Evolutionary conservation across 2,797 vertebrate species (phyloP).

Genomic region (Adelosebastes latens): DNA sequence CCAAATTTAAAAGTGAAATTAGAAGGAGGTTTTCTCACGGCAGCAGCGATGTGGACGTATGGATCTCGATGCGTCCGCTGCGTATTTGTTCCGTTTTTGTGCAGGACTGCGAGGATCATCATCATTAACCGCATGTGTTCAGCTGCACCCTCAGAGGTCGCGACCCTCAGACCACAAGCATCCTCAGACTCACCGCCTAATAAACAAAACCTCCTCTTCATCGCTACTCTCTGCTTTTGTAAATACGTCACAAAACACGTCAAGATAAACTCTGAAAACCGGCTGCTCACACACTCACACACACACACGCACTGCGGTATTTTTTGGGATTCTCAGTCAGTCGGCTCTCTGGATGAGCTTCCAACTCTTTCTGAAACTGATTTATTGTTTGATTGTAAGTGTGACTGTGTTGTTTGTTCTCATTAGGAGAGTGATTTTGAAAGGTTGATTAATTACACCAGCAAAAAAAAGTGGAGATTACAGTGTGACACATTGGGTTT

Average conservation of each 20-base stretch:
- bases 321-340: conserved; percentile 5
- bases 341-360: conserved; percentile 37
- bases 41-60: conserved; percentile 5
- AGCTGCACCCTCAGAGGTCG: conserved; percentile 23
- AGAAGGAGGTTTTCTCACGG: conserved; percentile 2
- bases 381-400: conserved; percentile 14
- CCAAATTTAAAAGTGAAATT: neutral
- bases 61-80: conserved; percentile 7
- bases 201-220: conserved; percentile 2
- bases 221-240: conserved; percentile 34
- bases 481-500: conserved; percentile 24
- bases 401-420: conserved; percentile 20
- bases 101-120: conserved; percentile 8
- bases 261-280: conserved; percentile 7
- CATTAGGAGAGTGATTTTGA: conserved; percentile 19
- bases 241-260: conserved; percentile 42
- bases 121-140: conserved; percentile 21
- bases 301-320: neutral
- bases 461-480: conserved; percentile 57
- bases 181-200: conserved; percentile 18
- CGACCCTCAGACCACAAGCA: conserved; percentile 12
- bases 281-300: conserved; percentile 15
- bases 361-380: neutral
- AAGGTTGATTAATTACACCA: conserved; percentile 72
- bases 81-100: neutral